These are phyloP conservation scores for Zaprionus camerounensis DNA, from an alignment of 1,140 invertebrate species.

Conservation along the genomic window DNA sequence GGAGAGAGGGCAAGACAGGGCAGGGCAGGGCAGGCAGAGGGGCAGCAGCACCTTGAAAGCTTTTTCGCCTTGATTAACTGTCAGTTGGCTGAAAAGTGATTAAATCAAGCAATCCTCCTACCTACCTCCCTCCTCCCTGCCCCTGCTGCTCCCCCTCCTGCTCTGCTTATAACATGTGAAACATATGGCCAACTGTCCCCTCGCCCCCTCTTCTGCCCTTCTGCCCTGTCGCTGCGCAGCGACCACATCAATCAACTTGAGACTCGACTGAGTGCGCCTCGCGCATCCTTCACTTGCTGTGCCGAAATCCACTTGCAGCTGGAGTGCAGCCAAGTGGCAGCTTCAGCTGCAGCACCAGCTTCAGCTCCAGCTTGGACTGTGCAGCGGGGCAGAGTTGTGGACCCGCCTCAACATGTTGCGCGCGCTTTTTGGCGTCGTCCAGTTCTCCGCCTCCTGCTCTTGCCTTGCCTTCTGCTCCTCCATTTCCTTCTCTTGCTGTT, in stretches of 20 bases:
- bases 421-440: constrained; percentile 42
- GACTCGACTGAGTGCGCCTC: constrained; percentile 48
- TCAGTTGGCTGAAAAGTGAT: constrained; percentile 80
- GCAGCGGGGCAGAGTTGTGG: background rate
- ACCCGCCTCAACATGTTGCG: constrained; percentile 35
- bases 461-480: background rate
- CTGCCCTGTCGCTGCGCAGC: background rate
- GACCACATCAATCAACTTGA: constrained; percentile 82
- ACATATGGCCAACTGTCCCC: constrained; percentile 38
- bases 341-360: background rate
- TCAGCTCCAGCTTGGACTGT: constrained; percentile 1
- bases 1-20: background rate
- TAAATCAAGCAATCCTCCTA: constrained; percentile 68
- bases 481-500: background rate
- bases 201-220: background rate
- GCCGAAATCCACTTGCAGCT: constrained; percentile 72
- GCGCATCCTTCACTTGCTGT: constrained; percentile 56
- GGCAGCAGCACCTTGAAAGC: constrained; percentile 70
- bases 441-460: background rate
- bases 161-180: constrained; percentile 34
- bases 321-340: constrained; percentile 17
- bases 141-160: background rate
- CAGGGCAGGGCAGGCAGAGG: too few relatives aligned
- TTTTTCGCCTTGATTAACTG: constrained; percentile 75
- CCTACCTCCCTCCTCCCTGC: background rate